Conservation (phyloP, 92 coral and sea anemone species). For the Parazoanthus darwini region DNA sequence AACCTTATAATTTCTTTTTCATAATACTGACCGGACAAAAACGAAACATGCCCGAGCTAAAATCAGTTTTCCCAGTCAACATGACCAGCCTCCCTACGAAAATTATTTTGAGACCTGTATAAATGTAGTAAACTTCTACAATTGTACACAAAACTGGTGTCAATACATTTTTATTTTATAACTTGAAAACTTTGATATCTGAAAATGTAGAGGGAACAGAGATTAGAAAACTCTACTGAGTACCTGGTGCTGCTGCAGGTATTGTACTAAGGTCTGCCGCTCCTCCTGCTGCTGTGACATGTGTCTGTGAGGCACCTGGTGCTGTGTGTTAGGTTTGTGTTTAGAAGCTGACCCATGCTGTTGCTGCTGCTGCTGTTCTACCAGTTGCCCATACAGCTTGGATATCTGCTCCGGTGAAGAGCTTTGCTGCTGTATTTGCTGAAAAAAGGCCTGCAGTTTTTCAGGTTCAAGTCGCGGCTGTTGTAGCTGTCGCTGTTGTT, state of each 20-base stretch:
- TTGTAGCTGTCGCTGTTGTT: slow-evolving; percentile 18
- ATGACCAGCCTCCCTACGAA: no score
- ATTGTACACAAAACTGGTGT: no score
- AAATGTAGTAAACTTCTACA: no score
- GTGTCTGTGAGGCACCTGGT: neutral
- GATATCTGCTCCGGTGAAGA: slow-evolving; percentile 35
- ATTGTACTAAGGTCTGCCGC: neutral
- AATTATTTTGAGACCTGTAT: no score
- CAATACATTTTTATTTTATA: no score
- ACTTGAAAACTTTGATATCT: neutral
- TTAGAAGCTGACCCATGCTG: neutral
- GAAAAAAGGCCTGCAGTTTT: slow-evolving; percentile 31
- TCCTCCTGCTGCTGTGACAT: slow-evolving; percentile 8
- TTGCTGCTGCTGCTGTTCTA: slow-evolving; percentile 36
- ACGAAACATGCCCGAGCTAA: no score
- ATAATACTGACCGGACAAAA: no score
- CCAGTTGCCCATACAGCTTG: slow-evolving; percentile 26
- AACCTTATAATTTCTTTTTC: no score
- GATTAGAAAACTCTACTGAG: neutral
- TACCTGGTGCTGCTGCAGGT: slow-evolving; percentile 15
- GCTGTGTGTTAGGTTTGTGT: neutral
- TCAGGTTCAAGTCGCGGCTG: slow-evolving; percentile 38
- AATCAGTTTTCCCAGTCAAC: no score
- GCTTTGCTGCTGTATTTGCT: slow-evolving; percentile 35
- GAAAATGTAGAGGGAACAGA: neutral